Evolutionary conservation across 2,888 invertebrate species (phyloP), one percentile per base, ranked within the genome.

Genomic region (Hermaeophaga mercurialis): DNA sequence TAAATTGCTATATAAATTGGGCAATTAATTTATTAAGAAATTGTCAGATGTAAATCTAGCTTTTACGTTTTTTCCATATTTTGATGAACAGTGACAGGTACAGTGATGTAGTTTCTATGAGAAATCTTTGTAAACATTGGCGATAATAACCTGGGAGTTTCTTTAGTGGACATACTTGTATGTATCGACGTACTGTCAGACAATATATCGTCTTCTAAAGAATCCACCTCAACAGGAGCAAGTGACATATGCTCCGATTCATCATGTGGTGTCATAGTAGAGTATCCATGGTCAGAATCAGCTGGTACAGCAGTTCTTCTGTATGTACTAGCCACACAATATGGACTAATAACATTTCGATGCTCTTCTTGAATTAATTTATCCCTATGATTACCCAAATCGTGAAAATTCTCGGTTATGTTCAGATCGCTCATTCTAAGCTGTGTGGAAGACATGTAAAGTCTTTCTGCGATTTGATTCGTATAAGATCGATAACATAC

Each of bases 241-340:
- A 90, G 88, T 6, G 88, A 89, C 63, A 90, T 85, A 66, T 90
- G 89, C 73, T 93, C 92, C 1, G 90, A 91, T 72, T 93, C 93
- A 71, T 94, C 93, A 68, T 93, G 92, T 1, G 91, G 92, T 1
- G 93, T 94, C 94, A 94, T 94, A 0, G 94, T 94, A 2, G 93
- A 94, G 77, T 96, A 96, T 1, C 96, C 96, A 73, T 95, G 94
- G 79, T 96, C 96, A n/a, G 92, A 94, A 67, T 89, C 89, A 38
- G 87, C 88, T 0, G 89, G 87, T 0, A 88, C 84, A 39, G 87
- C 85, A 2, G 90, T 86, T 22, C 91, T 83, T 33, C 90, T 80
- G 74, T 92, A 93, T 50, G 87, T 88, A 0, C 91, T 90, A 38
- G 91, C 87, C 59, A 94, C 89, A 59, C 91, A 86, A 74, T 95